Evolutionary conservation across 2,113 vertebrate species (phyloP), one percentile per base, ranked within the genome.

Genomic region (Falco punctatus): DNA sequence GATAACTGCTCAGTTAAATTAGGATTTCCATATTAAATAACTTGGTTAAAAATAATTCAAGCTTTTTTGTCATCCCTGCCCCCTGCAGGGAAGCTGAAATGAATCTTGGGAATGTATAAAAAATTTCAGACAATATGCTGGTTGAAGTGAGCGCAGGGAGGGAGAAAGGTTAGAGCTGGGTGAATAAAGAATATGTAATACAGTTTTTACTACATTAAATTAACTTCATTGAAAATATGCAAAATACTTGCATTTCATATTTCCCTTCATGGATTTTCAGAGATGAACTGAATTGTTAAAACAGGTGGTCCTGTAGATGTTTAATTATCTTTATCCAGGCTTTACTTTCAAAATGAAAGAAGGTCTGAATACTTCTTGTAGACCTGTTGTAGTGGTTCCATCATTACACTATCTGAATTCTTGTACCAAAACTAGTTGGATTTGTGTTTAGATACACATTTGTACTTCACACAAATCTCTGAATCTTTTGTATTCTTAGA

Each of bases 21-120:
- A 82, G 40, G 13, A 69, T 83, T 94, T 95, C 64, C 40, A 27
- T 96, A 54, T 89, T 86, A 83, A 95, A 94, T 92, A 78, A 84
- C 8, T 48, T 69, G 46, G 26, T 74, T 90, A 65, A 90, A 94
- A 90, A 88, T 90, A 88, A 59, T 83, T 33, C 28, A 38, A 64
- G 17, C 4, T 59, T 70, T 91, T 90, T 48, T 44, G 8, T 69
- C 2, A 2, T 80, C 30, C 13, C 7, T 4, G 0, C 19, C 28
- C 14, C 30, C 11, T 0, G 0, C 5, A 16, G 51, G 7, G 64
- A 74, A 70, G 67, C 55, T 73, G 64, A 70, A 92, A 69, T 11
- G 11, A 72, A 79, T 78, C n/a, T 81, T 85, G 13, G 40, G 40
- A 52, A 52, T 15, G 9, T 66, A 28, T 33, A 49, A 32, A 69